These are phyloP conservation scores for Phataginus tricuspis DNA, from an alignment of 2,797 vertebrate species.

Conservation along the genomic window DNA sequence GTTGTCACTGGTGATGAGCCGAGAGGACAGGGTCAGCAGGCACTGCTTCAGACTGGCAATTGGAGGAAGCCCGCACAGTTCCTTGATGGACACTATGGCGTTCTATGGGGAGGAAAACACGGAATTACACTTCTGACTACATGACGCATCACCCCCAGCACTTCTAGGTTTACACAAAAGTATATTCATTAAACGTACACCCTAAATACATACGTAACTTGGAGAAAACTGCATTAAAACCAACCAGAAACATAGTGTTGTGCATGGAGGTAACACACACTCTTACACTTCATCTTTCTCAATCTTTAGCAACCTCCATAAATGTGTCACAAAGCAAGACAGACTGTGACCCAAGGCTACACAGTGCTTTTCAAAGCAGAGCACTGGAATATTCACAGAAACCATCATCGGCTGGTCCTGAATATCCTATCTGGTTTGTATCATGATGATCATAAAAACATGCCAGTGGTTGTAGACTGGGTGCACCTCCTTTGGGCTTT, in stretches of 20 bases:
- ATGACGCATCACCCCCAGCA: background rate
- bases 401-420: background rate
- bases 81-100: constrained; percentile 93
- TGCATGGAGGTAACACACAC: background rate
- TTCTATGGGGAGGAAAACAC: constrained; percentile 86
- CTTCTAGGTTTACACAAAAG: background rate
- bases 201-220: background rate
- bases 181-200: background rate
- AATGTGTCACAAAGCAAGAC: background rate
- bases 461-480: background rate
- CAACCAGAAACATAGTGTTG: background rate
- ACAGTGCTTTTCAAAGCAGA: background rate
- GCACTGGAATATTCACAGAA: background rate
- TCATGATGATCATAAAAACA: background rate
- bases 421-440: background rate
- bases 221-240: background rate
- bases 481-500: background rate
- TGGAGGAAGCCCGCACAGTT: constrained; percentile 96
- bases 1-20: constrained; percentile 92
- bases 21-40: constrained; percentile 94
- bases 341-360: background rate
- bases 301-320: background rate
- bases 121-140: background rate
- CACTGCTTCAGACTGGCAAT: constrained; percentile 98
- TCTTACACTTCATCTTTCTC: background rate